Evolutionary conservation across 2,888 invertebrate species (phyloP).

Genomic region (Erpobdella octoculata): DNA sequence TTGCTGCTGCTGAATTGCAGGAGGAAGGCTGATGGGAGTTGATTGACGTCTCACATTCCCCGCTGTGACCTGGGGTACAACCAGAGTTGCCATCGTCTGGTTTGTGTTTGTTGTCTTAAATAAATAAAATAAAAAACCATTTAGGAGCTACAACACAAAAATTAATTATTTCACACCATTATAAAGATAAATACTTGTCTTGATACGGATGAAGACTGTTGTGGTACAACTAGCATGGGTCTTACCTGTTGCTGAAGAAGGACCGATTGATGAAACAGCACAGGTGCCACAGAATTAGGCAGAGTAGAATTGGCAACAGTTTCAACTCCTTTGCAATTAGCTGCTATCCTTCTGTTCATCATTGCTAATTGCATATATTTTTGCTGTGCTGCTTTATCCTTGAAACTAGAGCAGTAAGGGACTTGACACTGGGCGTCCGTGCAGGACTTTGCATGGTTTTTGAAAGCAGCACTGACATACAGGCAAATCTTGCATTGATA

Average conservation of each 20-base stretch:
- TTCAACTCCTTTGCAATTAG: conserved; percentile 49
- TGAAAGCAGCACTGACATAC: conserved; percentile 94
- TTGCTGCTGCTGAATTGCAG: conserved; percentile 9
- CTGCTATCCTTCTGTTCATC: conserved; percentile 61
- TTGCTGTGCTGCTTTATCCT: conserved; percentile 93
- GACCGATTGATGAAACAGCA: neutral
- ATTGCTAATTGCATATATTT: conserved; percentile 92
- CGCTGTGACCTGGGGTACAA: neutral
- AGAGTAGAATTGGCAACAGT: neutral
- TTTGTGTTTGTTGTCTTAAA: neutral
- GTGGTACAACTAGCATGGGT: conserved; percentile 7
- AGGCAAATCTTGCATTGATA: conserved; percentile 96
- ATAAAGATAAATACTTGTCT: neutral
- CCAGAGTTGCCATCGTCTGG: conserved; percentile 10
- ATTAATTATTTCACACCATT: neutral
- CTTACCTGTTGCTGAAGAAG: conserved; percentile 15
- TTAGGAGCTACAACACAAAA: neutral
- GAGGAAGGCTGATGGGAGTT: neutral
- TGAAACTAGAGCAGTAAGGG: conserved; percentile 96
- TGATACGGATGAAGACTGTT: neutral
- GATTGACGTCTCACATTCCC: neutral
- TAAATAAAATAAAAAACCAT: neutral
- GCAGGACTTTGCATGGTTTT: conserved; percentile 98
- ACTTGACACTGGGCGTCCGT: conserved; percentile 81
- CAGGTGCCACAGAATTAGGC: neutral